Percentiles rank a stretch among this genome's conserved stretches.
Conservation (phyloP, 2,113 vertebrate species). For the Python bivittatus region DNA sequence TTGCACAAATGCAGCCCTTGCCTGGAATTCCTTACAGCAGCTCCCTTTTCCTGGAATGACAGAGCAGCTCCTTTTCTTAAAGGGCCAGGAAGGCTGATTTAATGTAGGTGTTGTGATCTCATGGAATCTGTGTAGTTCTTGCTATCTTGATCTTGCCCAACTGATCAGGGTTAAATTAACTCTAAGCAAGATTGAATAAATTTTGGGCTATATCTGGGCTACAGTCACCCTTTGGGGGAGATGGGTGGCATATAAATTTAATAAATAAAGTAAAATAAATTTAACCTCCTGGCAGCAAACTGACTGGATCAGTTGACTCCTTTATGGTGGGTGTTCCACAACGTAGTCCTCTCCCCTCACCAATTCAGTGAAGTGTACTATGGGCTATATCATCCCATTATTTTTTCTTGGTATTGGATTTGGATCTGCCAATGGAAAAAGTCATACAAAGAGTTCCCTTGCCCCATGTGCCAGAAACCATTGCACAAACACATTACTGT, state of each 20-base stretch:
- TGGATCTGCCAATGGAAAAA: not conserved
- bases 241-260: too few relatives aligned
- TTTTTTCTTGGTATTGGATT: not conserved
- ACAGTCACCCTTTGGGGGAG: too few relatives aligned
- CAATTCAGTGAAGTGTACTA: not conserved
- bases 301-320: not conserved
- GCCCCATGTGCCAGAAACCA: not conserved
- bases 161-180: not conserved
- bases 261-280: too few relatives aligned
- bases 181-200: not conserved
- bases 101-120: not conserved
- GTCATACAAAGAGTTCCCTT: not conserved
- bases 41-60: not conserved
- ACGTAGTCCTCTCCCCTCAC: not conserved
- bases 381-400: not conserved
- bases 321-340: not conserved
- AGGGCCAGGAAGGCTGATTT: not conserved
- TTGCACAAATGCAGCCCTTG: not conserved
- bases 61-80: not conserved
- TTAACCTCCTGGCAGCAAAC: not conserved
- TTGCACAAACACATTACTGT: not conserved
- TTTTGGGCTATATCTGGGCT: too few relatives aligned
- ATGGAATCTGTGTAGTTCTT: not conserved
- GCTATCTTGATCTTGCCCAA: not conserved
- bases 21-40: not conserved